A percentile compares a stretch with the other conserved stretches of the same genome.
These are phyloP conservation scores for Hirtodrosophila trivittata DNA, from an alignment of 2,888 invertebrate genomes.

Conservation along the genomic window DNA sequence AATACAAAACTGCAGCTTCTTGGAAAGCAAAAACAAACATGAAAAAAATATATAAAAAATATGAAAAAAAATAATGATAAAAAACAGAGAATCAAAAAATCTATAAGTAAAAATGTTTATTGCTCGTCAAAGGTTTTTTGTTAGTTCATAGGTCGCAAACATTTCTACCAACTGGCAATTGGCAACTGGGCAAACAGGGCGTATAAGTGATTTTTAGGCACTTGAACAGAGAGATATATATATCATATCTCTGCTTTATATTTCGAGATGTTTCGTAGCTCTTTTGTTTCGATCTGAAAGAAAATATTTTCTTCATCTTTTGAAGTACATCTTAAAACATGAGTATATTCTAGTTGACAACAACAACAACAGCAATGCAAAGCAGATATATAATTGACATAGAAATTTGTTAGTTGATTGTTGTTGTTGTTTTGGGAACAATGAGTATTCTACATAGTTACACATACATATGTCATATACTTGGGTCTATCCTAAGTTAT, in stretches of 20 bases:
- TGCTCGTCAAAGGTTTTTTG: constrained; percentile 66
- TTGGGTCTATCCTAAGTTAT: constrained; percentile 50
- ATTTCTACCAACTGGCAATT: constrained; percentile 52
- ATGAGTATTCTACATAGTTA: constrained; percentile 59
- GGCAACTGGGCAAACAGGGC: constrained; percentile 42
- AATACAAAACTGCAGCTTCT: constrained; percentile 39
- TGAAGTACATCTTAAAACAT: constrained; percentile 43
- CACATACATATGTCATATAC: constrained; percentile 7
- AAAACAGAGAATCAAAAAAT: constrained; percentile 21
- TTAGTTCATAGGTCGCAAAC: constrained; percentile 69
- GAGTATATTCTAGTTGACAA: constrained; percentile 82
- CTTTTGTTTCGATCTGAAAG: constrained; percentile 17
- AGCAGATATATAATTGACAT: constrained; percentile 23
- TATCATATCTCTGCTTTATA: neutral
- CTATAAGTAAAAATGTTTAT: constrained; percentile 47
- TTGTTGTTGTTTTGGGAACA: constrained; percentile 61
- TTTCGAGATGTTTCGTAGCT: too few relatives aligned
- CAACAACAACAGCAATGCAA: constrained; percentile 42
- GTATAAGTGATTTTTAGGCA: constrained; percentile 79
- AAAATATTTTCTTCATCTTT: constrained; percentile 27
- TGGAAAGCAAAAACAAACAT: constrained; percentile 21
- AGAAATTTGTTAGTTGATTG: constrained; percentile 32
- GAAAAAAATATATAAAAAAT: constrained; percentile 28
- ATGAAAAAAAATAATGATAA: constrained; percentile 27
- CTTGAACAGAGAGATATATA: constrained; percentile 23